Base-by-base conservation (phyloP, 2,797 vertebrate genomes). In the Sebastes ruberrimus region DNA sequence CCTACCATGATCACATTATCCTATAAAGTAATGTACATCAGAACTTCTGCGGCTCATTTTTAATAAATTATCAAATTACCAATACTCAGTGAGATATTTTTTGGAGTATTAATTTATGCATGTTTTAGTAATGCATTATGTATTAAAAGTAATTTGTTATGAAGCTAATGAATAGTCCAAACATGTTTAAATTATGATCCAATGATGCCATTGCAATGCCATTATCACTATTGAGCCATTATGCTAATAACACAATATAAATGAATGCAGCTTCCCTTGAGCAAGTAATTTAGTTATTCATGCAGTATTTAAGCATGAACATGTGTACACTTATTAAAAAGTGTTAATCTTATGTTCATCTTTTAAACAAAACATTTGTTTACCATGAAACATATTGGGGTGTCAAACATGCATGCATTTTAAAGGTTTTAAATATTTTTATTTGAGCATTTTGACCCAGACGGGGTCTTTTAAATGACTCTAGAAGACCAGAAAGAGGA, bases 401-500 rank as follows among this genome's bases (percentile, higher is more conserved):
- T 65, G 20, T 20, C 30, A 6, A 53, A 60, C 8, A 33, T 62
- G 11, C 5, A 55, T 25, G 7, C 4, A 18, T 63, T 27, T 25
- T 23, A 28, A 32, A 35, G 4, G 56, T 35, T 68, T 74, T 55
- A 32, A 49, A 65, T 69, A 42, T 68, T 38, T 10, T 46, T 60
- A 28, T 76, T 32, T 33, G 6, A 49, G 56, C 9, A 46, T 64
- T 79, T 68, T 67, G 14, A 56, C 35, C 30, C 55, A 55, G 56
- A 22, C 10, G 1, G 5, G 55, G 14, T 30, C 6, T 72, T 76
- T 72, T 79, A 68, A 76, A 73, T 70, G 35, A 25, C 75, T 73
- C 55, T 49, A 13, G 28, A 77, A 56, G 70, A 76, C 63, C 60
- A 59, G 35, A 53, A 74, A 5, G 65, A 63, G 74, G 70, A 81